A percentile compares a stretch with the other conserved stretches of the same genome.
Conservation (phyloP, 1,140 invertebrate species). For the Papilio polytes region DNA sequence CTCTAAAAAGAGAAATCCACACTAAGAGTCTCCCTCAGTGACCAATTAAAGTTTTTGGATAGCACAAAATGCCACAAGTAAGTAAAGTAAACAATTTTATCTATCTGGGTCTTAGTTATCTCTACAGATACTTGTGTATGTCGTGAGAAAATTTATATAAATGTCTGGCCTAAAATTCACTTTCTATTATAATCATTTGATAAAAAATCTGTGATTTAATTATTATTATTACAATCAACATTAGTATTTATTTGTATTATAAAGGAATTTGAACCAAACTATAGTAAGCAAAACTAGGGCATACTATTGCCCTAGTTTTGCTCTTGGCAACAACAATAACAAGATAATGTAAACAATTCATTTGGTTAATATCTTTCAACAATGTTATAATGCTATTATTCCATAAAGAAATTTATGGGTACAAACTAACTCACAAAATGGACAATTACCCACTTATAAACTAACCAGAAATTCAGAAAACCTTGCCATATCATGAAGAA, state of each 20-base stretch:
- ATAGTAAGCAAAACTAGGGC: not conserved
- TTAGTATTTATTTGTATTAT: not conserved
- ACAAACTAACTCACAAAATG: not conserved
- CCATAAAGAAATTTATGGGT: not conserved
- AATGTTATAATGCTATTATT: not conserved
- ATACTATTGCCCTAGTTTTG: not conserved
- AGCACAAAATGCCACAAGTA: not conserved
- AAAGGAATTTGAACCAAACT: not conserved
- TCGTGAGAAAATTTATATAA: constrained; percentile 15
- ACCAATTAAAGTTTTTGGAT: not conserved
- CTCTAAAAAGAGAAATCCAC: not conserved
- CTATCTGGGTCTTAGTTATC: constrained; percentile 12
- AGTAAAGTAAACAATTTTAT: constrained; percentile 8
- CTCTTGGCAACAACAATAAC: not conserved
- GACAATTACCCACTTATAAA: not conserved
- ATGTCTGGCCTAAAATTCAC: not conserved
- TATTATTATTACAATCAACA: not conserved
- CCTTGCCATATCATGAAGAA: too few relatives aligned
- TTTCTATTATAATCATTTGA: not conserved
- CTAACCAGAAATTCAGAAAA: not conserved
- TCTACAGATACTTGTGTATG: not conserved
- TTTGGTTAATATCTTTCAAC: not conserved
- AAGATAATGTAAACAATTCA: not conserved
- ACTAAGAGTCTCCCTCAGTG: not conserved
- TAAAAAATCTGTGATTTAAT: not conserved